These are phyloP conservation scores for Pinna nobilis DNA, from an alignment of 1,140 invertebrate genomes.

Conservation along the genomic window DNA sequence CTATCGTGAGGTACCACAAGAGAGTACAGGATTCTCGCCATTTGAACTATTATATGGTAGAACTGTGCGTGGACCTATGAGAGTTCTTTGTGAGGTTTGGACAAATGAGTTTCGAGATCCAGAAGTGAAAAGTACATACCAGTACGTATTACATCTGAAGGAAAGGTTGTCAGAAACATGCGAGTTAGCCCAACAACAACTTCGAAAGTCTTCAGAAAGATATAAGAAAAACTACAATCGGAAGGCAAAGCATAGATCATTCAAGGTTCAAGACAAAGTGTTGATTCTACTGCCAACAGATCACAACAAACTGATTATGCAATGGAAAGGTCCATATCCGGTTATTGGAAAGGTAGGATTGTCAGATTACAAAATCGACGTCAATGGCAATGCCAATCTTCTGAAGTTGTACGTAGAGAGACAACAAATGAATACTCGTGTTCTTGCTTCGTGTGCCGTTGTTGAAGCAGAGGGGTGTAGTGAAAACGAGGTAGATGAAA, in stretches of 20 bases:
- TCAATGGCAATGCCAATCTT: background rate
- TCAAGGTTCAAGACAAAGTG: conserved; percentile 10
- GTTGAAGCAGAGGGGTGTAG: conserved; percentile 3
- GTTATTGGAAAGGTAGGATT: background rate
- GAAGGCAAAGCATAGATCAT: background rate
- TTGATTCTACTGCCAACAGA: conserved; percentile 2
- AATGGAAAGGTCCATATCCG: conserved; percentile 3
- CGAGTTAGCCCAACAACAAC: background rate
- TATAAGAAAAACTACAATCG: conserved; percentile 1
- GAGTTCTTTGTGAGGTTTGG: conserved; percentile 47
- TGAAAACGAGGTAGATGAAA: background rate
- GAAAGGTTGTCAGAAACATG: background rate
- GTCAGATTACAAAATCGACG: conserved; percentile 1
- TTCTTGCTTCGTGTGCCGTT: no score
- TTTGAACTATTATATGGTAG: conserved; percentile 61
- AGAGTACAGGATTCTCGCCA: conserved; percentile 49
- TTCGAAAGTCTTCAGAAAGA: background rate
- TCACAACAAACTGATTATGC: conserved; percentile 20
- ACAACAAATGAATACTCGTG: background rate
- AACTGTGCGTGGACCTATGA: conserved; percentile 51
- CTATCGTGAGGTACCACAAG: conserved; percentile 45
- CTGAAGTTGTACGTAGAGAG: background rate
- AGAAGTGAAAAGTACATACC: conserved; percentile 35
- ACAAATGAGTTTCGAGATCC: background rate
- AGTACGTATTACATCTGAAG: conserved; percentile 35